Percentiles rank a stretch among this genome's conserved stretches.
Conservation (phyloP, 2,113 vertebrate genomes). For the Hippoglossus stenolepis region DNA sequence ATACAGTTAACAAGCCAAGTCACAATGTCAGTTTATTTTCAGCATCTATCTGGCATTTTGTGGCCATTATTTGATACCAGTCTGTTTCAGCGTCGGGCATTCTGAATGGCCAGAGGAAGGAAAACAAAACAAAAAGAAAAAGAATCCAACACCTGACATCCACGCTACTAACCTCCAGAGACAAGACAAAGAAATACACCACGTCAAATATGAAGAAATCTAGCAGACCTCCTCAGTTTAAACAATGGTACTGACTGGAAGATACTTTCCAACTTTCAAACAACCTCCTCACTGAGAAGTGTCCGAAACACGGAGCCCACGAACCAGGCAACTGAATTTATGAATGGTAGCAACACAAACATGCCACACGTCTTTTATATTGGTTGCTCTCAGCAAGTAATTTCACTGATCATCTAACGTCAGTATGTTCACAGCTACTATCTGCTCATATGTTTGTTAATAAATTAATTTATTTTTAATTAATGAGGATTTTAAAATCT, state of each 20-base stretch:
- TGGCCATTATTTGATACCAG: conserved; percentile 56
- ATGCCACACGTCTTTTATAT: conserved; percentile 53
- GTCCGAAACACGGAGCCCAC: background rate
- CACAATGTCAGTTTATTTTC: conserved; percentile 74
- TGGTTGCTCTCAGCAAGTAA: conserved; percentile 19
- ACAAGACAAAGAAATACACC: conserved; percentile 74
- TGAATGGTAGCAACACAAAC: conserved; percentile 38
- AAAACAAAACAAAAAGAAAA: conserved; percentile 15
- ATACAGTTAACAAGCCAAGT: conserved; percentile 78
- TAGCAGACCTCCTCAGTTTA: conserved; percentile 87
- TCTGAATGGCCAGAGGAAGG: conserved; percentile 29
- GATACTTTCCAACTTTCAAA: conserved; percentile 63
- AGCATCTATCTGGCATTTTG: conserved; percentile 66
- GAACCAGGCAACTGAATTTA: conserved; percentile 20
- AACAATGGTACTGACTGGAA: conserved; percentile 92
- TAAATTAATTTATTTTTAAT: conserved; percentile 43
- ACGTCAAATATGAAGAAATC: conserved; percentile 72
- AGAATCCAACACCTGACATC: conserved; percentile 49
- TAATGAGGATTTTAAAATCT: conserved; percentile 14
- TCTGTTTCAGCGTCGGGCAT: conserved; percentile 45
- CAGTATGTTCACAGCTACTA: conserved; percentile 26
- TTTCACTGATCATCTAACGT: conserved; percentile 4
- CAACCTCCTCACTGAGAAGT: conserved; percentile 14
- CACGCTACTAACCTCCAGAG: conserved; percentile 60
- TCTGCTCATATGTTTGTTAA: conserved; percentile 24